Evolutionary conservation across 2,113 vertebrate genomes (phyloP), one percentile per base, ranked within the genome.

Genomic region (Pyrgilauda ruficollis): DNA sequence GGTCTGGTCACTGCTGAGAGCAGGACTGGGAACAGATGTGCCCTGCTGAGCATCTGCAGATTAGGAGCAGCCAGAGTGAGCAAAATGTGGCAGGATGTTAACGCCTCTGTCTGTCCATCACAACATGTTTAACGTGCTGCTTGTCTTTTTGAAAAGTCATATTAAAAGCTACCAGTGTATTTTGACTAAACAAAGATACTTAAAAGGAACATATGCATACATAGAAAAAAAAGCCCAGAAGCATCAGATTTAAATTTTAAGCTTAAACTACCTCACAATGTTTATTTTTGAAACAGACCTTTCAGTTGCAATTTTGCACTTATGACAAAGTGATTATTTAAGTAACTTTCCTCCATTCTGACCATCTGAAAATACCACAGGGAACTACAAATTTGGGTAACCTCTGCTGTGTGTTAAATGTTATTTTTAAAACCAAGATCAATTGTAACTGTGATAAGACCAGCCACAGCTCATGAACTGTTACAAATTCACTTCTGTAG

Each of bases 41-140:
- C 35, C 31, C 77, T 85, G 84, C 62, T 2, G 9, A 47, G 77
- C 66, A 89, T 33, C 64, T 22, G 1, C 62, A 72, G 66, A 43
- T 41, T 8, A 56, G 66, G 53, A 87, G 69, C 6, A 62, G 52
- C 30, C 6, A 0, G 47, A 52, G 28, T 1, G 26, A 46, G 21
- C 41, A 73, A 37, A 83, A 24, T 0, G 50, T 26, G 43, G 62
- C 41, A 63, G 30, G 30, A 68, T 23, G 10, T 43, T 18, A 63
- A 75, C 8, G 56, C 56, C 73, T 52, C 43, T 15, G 21, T 24
- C 72, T 61, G 69, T 8, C 39, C 84, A 52, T 6, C 47, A 74
- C 20, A 23, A 33, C 10, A 3, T 0, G 13, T 30, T 58, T 35
- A 77, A 74, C 0, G 0, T 9, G 23, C 31, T 33, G 47, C 53